A percentile compares a stretch with the other conserved stretches of the same genome.
Evolutionary conservation across 1,140 invertebrate genomes (phyloP).

Genomic region (Tetranychus urticae): DNA sequence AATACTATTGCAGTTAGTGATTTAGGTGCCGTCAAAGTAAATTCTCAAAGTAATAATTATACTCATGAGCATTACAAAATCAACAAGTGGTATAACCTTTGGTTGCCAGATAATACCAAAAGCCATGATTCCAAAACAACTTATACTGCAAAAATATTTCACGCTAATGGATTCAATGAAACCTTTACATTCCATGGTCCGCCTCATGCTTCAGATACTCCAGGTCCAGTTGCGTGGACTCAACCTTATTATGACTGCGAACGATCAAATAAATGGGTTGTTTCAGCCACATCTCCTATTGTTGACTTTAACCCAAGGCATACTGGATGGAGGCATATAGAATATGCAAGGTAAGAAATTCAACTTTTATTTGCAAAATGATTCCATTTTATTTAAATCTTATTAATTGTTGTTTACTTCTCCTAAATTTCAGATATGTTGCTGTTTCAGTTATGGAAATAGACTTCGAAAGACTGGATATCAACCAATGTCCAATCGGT

Average conservation of each 20-base stretch:
- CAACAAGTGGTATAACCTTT: slow-evolving; percentile 64
- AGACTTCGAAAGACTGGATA: slow-evolving; percentile 89
- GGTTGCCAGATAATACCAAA: slow-evolving; percentile 51
- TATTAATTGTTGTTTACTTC: slow-evolving; percentile 13
- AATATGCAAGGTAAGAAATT: slow-evolving; percentile 61
- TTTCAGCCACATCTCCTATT: slow-evolving; percentile 73
- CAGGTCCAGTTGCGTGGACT: slow-evolving; percentile 76
- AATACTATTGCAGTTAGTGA: slow-evolving; percentile 44
- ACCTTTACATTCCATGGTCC: slow-evolving; percentile 82
- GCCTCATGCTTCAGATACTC: slow-evolving; percentile 51
- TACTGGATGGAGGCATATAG: slow-evolving; percentile 75
- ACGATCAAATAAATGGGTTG: slow-evolving; percentile 80
- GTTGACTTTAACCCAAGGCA: slow-evolving; percentile 86
- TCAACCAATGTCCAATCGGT: slow-evolving; percentile 81
- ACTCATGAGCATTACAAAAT: slow-evolving; percentile 66
- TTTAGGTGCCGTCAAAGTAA: slow-evolving; percentile 49
- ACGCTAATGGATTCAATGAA: slow-evolving; percentile 84
- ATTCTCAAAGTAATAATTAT: slow-evolving; percentile 57
- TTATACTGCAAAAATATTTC: slow-evolving; percentile 44
- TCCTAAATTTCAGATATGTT: slow-evolving; percentile 67
- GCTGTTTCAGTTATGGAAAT: slow-evolving; percentile 77
- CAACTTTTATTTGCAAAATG: too few species aligned
- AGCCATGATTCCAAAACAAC: slow-evolving; percentile 84
- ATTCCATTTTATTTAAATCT: not conserved
- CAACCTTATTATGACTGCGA: slow-evolving; percentile 90